Evolutionary conservation across 2,113 vertebrate genomes (phyloP), one percentile per base, ranked within the genome.

Genomic region (Sceloporus tristichus): DNA sequence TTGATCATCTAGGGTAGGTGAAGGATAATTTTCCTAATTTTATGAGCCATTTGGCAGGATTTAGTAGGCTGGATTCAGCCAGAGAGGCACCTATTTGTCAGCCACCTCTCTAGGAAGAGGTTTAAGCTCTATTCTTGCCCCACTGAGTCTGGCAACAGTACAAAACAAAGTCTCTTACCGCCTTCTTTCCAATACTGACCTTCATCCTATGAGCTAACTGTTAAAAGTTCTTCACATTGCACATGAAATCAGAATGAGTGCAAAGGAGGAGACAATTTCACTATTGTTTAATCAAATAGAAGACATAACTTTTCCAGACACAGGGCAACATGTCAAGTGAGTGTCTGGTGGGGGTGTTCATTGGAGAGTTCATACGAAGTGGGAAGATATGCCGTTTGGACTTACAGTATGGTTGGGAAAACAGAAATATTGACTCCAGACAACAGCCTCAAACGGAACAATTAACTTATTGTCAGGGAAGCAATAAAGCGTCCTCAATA

Each of bases 301-400:
- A 95, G 95, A 95, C 93, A 85, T 85, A 94, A 91, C 94, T 96
- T 34, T 95, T 95, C 95, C 79, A 96, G 91, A 94, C 95, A 94
- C 79, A 88, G 91, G 85, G 25, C 65, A 93, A 86, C 23, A 76
- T 93, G 88, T 94, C 93, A 93, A 90, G 83, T 88, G 87, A 94
- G 90, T 89, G 91, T 90, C 82, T 4, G 0, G 73, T 92, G 95
- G 96, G 92, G 96, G 96, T 0, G 92, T 96, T 95, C 7, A 73
- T 82, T 95, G 95, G 93, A 94, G 89, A 93, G 87, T 92, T 95
- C 91, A 96, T 93, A 95, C 95, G 95, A 95, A 97, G 96, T 89
- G 95, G 93, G 95, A 97, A 94, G 94, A 85, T 88, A 96, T 93
- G 91, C 38, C 53, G 90, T 93, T 95, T 88, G 94, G 86, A 90